A percentile compares a stretch with the other conserved stretches of the same genome.
Conservation (phyloP, 2,888 invertebrate genomes). For the Melolontha melolontha region DNA sequence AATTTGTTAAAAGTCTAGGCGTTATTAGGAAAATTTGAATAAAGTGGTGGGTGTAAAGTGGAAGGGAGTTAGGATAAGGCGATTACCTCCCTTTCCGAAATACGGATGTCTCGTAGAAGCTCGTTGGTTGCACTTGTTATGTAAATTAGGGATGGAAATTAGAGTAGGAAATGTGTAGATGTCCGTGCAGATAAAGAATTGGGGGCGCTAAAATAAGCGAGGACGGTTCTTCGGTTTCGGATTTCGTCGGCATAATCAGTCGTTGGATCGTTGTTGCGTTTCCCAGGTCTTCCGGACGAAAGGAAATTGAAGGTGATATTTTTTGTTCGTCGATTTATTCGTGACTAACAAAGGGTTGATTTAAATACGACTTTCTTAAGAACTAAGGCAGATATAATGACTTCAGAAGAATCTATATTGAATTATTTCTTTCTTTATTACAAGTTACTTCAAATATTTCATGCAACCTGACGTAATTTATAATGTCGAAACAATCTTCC, state of each 20-base stretch:
- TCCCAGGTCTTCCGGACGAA: background rate
- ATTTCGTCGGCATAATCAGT: slow-evolving; percentile 3
- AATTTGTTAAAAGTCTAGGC: too few relatives aligned
- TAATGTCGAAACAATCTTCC: too few relatives aligned
- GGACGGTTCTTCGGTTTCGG: slow-evolving; percentile 5
- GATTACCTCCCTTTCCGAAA: slow-evolving; percentile 8
- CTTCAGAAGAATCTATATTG: too few relatives aligned
- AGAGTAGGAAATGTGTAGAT: slow-evolving; percentile 18
- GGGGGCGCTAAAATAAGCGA: background rate
- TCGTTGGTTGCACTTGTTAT: slow-evolving; percentile 21
- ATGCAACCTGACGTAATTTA: too few relatives aligned
- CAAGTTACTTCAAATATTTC: too few relatives aligned
- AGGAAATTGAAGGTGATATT: background rate
- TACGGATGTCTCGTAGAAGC: slow-evolving; percentile 4
- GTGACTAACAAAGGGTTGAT: too few relatives aligned
- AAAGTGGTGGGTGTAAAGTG: background rate
- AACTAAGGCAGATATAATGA: too few relatives aligned
- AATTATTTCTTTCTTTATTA: too few relatives aligned
- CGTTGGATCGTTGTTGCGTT: background rate
- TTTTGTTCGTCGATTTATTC: too few relatives aligned
- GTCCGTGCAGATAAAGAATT: slow-evolving; percentile 16
- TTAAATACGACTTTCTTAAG: too few relatives aligned
- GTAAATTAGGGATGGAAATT: slow-evolving; percentile 17
- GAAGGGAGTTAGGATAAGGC: slow-evolving; percentile 7
- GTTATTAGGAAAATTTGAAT: too few relatives aligned